Conservation (phyloP, 1,140 invertebrate genomes). For the Tribolium castaneum region DNA sequence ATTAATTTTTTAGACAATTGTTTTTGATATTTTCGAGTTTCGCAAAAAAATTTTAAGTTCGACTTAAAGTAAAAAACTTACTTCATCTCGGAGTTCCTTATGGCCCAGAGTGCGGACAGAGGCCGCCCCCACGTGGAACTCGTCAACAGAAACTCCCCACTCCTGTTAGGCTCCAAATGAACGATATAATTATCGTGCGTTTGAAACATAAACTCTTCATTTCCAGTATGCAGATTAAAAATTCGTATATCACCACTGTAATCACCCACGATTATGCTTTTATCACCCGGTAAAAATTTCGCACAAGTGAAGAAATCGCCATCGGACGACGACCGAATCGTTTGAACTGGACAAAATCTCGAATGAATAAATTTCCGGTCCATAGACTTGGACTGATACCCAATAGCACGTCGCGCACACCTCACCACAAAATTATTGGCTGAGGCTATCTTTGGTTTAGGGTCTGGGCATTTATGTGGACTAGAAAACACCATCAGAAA, state of each 20-base stretch:
- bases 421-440: constrained; percentile 79
- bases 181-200: constrained; percentile 88
- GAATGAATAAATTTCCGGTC: constrained; percentile 89
- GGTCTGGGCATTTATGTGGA: constrained; percentile 94
- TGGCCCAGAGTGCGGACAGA: constrained; percentile 87
- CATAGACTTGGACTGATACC: constrained; percentile 70
- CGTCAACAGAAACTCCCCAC: constrained; percentile 84
- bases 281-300: constrained; percentile 82
- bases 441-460: constrained; percentile 76
- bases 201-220: constrained; percentile 80
- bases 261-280: constrained; percentile 86
- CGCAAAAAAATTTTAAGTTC: too few species aligned
- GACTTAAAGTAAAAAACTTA: constrained; percentile 56
- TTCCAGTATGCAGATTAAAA: constrained; percentile 84
- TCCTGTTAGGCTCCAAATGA: constrained; percentile 78
- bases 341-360: constrained; percentile 87
- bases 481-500: constrained; percentile 63
- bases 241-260: constrained; percentile 88
- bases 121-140: constrained; percentile 86
- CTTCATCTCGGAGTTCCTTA: constrained; percentile 81
- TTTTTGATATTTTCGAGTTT: too few species aligned
- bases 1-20: too few species aligned
- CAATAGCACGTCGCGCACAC: constrained; percentile 68
- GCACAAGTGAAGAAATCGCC: constrained; percentile 87
- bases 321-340: constrained; percentile 78